Evolutionary conservation across 2,888 invertebrate species (phyloP).

Genomic region (Hirtodrosophila cameraria): DNA sequence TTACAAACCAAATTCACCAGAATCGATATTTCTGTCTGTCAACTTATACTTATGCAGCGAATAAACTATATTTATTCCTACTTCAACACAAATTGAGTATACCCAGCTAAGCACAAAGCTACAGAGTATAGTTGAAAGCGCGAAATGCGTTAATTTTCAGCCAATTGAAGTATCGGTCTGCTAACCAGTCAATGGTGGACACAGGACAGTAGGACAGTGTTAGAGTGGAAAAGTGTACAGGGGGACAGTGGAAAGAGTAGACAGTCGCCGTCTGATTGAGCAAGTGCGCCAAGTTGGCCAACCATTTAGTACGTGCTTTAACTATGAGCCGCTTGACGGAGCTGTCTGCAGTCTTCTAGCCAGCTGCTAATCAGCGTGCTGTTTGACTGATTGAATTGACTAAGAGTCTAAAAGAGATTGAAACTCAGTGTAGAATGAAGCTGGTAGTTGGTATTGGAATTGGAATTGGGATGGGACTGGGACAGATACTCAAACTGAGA

Average conservation of each 20-base stretch:
- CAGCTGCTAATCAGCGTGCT: constrained; percentile 73
- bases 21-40: too few species aligned
- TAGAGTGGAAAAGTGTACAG: neutral
- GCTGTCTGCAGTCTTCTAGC: constrained; percentile 2
- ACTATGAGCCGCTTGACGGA: constrained; percentile 31
- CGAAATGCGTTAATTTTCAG: constrained; percentile 77
- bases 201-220: constrained; percentile 9
- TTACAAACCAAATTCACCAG: too few species aligned
- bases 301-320: constrained; percentile 65
- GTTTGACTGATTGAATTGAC: constrained; percentile 77
- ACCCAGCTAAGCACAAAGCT: neutral
- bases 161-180: constrained; percentile 64
- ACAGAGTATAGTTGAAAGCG: constrained; percentile 62
- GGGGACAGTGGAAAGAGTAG: neutral
- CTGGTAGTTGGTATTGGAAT: neutral
- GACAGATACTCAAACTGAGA: too few species aligned
- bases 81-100: neutral
- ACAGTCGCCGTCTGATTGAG: constrained; percentile 56
- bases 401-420: constrained; percentile 1
- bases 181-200: constrained; percentile 26
- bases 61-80: too few species aligned
- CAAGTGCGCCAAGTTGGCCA: constrained; percentile 66
- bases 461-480: neutral
- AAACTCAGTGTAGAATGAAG: neutral
- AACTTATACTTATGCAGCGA: too few species aligned